Evolutionary conservation across 2,797 vertebrate genomes (phyloP).

Genomic region (Poeciliopsis gracilis): DNA sequence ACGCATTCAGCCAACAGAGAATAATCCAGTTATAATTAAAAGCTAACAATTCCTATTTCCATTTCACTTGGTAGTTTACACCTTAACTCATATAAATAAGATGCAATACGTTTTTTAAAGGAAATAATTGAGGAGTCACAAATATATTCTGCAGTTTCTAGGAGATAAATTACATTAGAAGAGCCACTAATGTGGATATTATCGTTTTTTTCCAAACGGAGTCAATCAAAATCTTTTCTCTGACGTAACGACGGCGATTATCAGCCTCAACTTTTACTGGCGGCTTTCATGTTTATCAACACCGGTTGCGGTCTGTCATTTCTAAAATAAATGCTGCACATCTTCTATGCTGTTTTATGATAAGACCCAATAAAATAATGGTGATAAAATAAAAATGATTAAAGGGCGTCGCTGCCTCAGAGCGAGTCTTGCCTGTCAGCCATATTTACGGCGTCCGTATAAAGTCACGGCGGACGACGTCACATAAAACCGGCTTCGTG

Average conservation of each 20-base stretch:
- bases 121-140: background rate
- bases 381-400: constrained; percentile 67
- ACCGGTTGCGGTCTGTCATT: constrained; percentile 43
- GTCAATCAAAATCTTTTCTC: constrained; percentile 5
- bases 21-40: background rate
- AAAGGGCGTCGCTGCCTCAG: constrained; percentile 58
- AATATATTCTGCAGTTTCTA: constrained; percentile 1
- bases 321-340: constrained; percentile 43
- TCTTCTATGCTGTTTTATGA: constrained; percentile 60
- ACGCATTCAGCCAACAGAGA: background rate
- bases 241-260: constrained; percentile 31
- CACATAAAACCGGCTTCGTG: constrained; percentile 52
- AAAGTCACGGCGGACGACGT: constrained; percentile 51
- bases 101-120: background rate
- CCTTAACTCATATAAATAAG: background rate
- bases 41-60: background rate
- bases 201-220: background rate
- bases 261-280: constrained; percentile 37
- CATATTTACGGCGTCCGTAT: constrained; percentile 61
- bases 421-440: constrained; percentile 39
- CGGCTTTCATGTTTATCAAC: constrained; percentile 58
- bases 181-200: background rate
- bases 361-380: constrained; percentile 63
- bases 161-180: background rate
- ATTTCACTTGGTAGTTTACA: background rate